phyloP scores from a whole-genome alignment of 2,113 vertebrate species.

The Procavia capensis region DNA sequence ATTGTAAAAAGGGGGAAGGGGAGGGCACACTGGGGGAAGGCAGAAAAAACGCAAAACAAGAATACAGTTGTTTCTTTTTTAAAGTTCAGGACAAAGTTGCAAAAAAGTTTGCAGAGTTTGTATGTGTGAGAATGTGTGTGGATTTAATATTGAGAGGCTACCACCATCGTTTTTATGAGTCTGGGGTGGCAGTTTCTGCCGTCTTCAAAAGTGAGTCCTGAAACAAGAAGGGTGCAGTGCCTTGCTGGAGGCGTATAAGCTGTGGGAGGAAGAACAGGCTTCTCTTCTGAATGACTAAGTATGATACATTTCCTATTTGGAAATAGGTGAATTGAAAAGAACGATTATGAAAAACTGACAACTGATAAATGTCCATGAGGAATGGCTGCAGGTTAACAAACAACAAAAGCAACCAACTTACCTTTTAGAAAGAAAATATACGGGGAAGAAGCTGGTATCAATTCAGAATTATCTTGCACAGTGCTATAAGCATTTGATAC shows the following conservation, averaged over 20 bases:
- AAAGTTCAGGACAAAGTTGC: constrained; percentile 46
- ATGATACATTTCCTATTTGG: background rate
- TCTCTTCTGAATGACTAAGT: background rate
- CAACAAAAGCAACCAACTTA: background rate
- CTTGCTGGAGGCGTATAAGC: background rate
- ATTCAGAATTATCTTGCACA: background rate
- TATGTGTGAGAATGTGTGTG: no score
- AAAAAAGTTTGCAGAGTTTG: background rate
- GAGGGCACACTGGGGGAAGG: no score
- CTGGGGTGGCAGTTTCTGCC: background rate
- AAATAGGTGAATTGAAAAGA: constrained; percentile 26
- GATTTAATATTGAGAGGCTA: constrained; percentile 14
- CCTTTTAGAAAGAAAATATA: constrained; percentile 18
- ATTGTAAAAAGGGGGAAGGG: constrained; percentile 4
- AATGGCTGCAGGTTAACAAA: background rate
- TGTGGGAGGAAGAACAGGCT: background rate
- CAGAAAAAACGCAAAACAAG: constrained; percentile 39
- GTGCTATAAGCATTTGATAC: background rate
- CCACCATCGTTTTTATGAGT: background rate
- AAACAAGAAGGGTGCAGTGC: background rate
- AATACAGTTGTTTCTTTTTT: constrained; percentile 55
- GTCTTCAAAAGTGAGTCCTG: constrained; percentile 2
- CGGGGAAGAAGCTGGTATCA: background rate
- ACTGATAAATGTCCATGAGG: background rate
- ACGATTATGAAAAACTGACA: background rate